Base-by-base conservation (phyloP, 1,140 invertebrate species). In the Cyphomyrmex costatus region DNA sequence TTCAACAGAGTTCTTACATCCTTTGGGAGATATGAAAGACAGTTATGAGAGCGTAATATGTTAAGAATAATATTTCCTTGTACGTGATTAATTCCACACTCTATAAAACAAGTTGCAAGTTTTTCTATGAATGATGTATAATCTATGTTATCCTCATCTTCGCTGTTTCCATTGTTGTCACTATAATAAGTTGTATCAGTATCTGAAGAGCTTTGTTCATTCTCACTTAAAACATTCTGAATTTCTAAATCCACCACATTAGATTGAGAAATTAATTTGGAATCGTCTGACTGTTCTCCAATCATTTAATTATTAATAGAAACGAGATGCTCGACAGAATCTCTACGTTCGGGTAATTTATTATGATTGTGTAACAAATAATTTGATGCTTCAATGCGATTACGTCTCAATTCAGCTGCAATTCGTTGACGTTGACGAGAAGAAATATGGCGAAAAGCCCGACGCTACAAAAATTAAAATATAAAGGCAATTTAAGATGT, bases 211-310 rank as follows among this genome's bases (percentile, higher is more conserved):
- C n/a, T 56, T 56, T 56, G n/a, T 56, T 21, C n/a, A 56, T 0
- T 56, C n/a, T 56, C n/a, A n/a, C 53, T 56, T 56, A 56, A 56
- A 56, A 46, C n/a, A 56, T 58, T 58, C 21, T 58, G 10, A 58
- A 58, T n/a, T n/a, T n/a, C 21, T 58, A 1, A 58, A 58, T 58
- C 2, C 2, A 58, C 10, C 7, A 58, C 56, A 58, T 58, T 0
- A 58, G 56, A 24, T 10, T 58, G 2, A 0, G 12, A 58, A 2
- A 3, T 21, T 58, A 12, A 24, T 24, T 4, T 58, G n/a, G 56
- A 58, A 58, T 58, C 2, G 24, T 1, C n/a, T 10, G 56, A 12
- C 56, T 58, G 8, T 58, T 58, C 10, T 10, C 8, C 12, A 58
- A 3, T 58, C 8, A 3, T 10, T 24, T 0, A 58, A 58, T 58